Conservation (phyloP, 2,888 invertebrate species). For the Sabatieria punctata region DNA sequence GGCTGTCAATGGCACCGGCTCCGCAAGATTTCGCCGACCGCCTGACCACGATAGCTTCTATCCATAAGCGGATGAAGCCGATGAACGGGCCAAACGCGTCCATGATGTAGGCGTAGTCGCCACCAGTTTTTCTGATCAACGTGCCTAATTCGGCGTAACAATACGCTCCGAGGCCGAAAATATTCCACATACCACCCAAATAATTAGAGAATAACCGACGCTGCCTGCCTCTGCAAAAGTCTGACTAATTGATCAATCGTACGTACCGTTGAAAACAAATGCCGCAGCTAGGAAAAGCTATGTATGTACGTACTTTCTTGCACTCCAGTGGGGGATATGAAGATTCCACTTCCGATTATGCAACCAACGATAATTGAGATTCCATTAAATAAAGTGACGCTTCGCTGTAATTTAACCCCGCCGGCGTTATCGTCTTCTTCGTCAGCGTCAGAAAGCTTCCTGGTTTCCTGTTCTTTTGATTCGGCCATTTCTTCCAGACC, state of each 20-base stretch:
- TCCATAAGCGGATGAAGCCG: conserved; percentile 90
- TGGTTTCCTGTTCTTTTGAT: too few relatives aligned
- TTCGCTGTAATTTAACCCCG: background rate
- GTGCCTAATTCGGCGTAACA: conserved; percentile 92
- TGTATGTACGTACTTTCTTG: background rate
- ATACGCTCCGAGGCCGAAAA: conserved; percentile 93
- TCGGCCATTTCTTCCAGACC: too few relatives aligned
- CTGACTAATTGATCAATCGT: background rate
- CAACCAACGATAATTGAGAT: conserved; percentile 4
- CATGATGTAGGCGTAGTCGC: conserved; percentile 97
- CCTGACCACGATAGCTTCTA: conserved; percentile 71
- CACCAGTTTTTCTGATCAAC: conserved; percentile 55
- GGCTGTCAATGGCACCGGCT: too few relatives aligned
- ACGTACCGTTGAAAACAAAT: background rate
- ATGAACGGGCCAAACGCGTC: conserved; percentile 92
- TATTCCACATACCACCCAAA: conserved; percentile 78
- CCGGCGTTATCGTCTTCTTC: background rate
- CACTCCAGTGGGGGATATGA: background rate
- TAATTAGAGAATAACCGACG: conserved; percentile 73
- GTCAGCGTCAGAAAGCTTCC: too few relatives aligned
- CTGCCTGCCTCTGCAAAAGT: conserved; percentile 45
- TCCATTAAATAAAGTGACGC: conserved; percentile 2
- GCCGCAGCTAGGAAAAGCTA: background rate
- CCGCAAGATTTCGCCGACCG: too few relatives aligned
- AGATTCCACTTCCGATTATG: conserved; percentile 2